phyloP scores from a whole-genome alignment of 2,113 vertebrate species.

The Hyaena hyaena region DNA sequence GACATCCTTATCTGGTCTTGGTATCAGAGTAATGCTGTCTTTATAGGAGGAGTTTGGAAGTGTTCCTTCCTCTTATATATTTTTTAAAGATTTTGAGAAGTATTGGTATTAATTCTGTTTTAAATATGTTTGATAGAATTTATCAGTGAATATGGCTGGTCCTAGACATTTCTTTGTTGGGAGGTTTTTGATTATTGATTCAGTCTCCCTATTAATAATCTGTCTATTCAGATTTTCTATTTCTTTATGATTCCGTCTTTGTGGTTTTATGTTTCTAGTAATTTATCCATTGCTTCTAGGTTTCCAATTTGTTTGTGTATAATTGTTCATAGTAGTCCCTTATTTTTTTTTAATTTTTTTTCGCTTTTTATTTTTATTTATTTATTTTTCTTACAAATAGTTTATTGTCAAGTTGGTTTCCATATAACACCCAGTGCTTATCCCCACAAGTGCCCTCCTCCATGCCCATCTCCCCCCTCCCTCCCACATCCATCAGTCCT shows the following conservation, averaged over 20 bases:
- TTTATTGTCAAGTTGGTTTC: no score
- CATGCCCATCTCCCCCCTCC: no score
- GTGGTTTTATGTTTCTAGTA: not conserved
- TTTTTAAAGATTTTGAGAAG: not conserved
- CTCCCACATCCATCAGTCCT: no score
- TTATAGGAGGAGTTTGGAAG: not conserved
- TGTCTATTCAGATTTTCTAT: not conserved
- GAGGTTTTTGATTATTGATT: not conserved
- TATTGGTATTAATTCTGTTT: not conserved
- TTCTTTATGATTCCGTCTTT: not conserved
- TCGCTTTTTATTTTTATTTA: no score
- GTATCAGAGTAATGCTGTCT: not conserved
- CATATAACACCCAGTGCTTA: no score
- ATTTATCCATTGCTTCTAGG: not conserved
- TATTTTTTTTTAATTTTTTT: not conserved
- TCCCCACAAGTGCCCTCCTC: no score
- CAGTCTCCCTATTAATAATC: not conserved
- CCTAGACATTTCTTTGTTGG: not conserved
- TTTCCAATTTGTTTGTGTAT: not conserved
- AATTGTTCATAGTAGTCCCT: not conserved
- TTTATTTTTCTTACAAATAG: no score
- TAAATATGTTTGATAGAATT: not conserved
- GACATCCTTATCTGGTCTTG: not conserved
- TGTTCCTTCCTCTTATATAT: not conserved
- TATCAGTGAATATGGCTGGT: not conserved